These are phyloP conservation scores for Solea solea DNA, from an alignment of 2,113 vertebrate genomes.

Conservation along the genomic window DNA sequence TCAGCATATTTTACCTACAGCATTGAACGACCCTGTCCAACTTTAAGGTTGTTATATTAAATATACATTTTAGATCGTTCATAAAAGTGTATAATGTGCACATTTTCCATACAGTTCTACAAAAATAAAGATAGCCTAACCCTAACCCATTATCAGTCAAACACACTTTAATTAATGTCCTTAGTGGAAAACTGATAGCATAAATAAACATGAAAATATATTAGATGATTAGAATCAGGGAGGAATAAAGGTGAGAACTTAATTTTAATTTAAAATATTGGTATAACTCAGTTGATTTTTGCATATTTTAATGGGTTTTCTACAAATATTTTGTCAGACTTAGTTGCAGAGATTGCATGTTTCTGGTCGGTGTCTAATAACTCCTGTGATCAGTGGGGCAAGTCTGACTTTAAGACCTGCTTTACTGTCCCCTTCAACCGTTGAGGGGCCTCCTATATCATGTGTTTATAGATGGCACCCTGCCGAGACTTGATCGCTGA, in stretches of 20 bases:
- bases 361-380: background rate
- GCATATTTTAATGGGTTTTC: background rate
- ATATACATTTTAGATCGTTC: background rate
- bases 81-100: background rate
- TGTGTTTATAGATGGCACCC: background rate
- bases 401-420: constrained; percentile 9
- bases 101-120: background rate
- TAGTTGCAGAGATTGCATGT: background rate
- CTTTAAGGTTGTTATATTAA: no score
- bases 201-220: no score
- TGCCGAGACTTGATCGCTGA: constrained; percentile 8
- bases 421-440: constrained; percentile 37
- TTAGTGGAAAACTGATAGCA: no score
- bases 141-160: no score
- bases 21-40: background rate
- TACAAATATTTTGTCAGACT: background rate
- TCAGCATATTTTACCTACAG: background rate
- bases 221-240: no score
- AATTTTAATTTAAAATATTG: no score
- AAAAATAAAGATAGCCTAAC: background rate
- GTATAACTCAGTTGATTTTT: background rate
- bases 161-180: background rate
- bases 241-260: no score
- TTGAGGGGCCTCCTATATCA: constrained; percentile 2
- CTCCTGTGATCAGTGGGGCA: constrained; percentile 39